phyloP scores from a whole-genome alignment of 2,113 vertebrate species.

The Raja brachyura region DNA sequence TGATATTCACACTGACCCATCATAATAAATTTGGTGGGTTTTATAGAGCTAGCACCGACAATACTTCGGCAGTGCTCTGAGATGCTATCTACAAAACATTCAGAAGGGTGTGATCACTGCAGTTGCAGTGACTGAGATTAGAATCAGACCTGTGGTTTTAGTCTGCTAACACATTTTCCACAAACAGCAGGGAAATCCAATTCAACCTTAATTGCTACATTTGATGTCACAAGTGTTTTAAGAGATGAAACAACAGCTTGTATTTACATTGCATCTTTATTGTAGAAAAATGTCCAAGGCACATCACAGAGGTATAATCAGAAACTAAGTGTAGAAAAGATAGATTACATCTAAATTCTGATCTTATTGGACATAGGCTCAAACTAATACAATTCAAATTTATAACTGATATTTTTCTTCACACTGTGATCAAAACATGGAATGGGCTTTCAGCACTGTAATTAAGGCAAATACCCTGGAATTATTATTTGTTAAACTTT shows the following conservation, averaged over 20 bases:
- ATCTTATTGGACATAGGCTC: background rate
- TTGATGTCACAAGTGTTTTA: background rate
- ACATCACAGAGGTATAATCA: slow-evolving; percentile 3
- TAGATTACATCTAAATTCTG: background rate
- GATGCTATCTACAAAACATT: too few relatives aligned
- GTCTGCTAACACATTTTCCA: too few relatives aligned
- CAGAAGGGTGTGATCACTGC: too few relatives aligned
- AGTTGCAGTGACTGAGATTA: too few relatives aligned
- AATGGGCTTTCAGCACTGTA: background rate
- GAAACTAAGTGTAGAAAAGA: slow-evolving; percentile 21
- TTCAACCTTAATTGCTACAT: too few relatives aligned
- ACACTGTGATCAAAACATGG: background rate
- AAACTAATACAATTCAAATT: background rate
- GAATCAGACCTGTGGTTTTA: too few relatives aligned
- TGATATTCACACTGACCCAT: too few relatives aligned
- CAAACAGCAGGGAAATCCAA: too few relatives aligned
- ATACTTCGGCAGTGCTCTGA: too few relatives aligned
- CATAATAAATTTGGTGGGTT: too few relatives aligned
- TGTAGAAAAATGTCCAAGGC: slow-evolving; percentile 12
- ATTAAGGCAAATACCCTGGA: background rate
- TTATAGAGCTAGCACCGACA: too few relatives aligned
- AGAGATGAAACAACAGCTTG: background rate
- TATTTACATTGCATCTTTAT: slow-evolving; percentile 9
- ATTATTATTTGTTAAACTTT: background rate
- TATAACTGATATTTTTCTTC: slow-evolving; percentile 12